Evolutionary conservation across 2,797 vertebrate genomes (phyloP).

Genomic region (Mycteria americana): DNA sequence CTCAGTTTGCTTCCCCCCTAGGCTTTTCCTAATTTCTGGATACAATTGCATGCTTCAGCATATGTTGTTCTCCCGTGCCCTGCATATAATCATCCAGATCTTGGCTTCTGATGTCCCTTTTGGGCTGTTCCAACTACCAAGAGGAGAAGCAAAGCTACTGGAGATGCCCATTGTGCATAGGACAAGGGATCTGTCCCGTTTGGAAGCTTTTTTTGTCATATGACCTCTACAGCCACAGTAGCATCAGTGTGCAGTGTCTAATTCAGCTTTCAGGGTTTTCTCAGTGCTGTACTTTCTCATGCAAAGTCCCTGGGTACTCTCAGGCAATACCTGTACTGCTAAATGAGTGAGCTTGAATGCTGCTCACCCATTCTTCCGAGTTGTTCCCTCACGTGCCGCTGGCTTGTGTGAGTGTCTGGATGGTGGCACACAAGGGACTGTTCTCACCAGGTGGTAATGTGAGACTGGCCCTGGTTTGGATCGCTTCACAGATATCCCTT

Average conservation of each 20-base stretch:
- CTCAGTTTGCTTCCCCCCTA: neutral
- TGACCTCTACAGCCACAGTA: neutral
- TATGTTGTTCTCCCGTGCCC: neutral
- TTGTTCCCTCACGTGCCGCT: neutral
- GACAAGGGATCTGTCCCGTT: neutral
- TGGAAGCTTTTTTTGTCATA: neutral
- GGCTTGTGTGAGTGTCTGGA: neutral
- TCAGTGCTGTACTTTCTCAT: neutral
- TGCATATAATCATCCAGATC: neutral
- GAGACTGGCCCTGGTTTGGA: neutral
- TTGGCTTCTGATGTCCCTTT: neutral
- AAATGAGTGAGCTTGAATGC: neutral
- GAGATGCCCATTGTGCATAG: neutral
- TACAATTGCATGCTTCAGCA: neutral
- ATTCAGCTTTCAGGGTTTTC: neutral
- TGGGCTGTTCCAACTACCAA: neutral
- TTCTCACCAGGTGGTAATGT: neutral
- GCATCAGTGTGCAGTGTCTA: neutral
- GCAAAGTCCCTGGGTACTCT: neutral
- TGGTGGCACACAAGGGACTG: neutral
- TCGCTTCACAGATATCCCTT: neutral
- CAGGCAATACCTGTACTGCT: neutral
- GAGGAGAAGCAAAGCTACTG: neutral
- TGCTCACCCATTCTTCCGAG: neutral
- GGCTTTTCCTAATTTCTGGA: neutral